phyloP scores from a whole-genome alignment of 2,797 vertebrate genomes.

The Sebastes wilsoni region DNA sequence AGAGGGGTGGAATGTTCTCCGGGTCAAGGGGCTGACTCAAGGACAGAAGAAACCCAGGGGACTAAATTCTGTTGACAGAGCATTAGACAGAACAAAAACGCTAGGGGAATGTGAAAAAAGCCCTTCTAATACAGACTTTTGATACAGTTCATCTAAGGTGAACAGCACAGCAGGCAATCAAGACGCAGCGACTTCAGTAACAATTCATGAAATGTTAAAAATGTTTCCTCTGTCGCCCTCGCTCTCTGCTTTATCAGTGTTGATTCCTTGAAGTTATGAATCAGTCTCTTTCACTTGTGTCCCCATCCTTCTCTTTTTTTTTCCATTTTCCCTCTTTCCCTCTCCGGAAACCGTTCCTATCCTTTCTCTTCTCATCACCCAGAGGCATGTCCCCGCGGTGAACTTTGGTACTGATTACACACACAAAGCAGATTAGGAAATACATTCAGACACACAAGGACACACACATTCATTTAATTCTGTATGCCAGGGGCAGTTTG shows the following conservation, averaged over 20 bases:
- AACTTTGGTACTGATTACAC: constrained; percentile 46
- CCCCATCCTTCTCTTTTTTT: neutral
- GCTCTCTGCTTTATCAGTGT: constrained; percentile 11
- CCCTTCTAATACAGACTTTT: constrained; percentile 4
- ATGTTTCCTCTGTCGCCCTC: constrained; percentile 1
- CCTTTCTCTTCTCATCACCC: constrained; percentile 1
- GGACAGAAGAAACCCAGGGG: neutral
- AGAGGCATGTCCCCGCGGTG: constrained; percentile 17
- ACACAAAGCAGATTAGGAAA: constrained; percentile 39
- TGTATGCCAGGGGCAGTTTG: constrained; percentile 19
- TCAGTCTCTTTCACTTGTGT: neutral
- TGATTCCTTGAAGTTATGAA: constrained; percentile 34
- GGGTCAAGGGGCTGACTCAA: constrained; percentile 10
- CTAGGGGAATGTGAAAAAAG: neutral
- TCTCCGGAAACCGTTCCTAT: constrained; percentile 1
- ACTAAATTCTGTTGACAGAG: constrained; percentile 3
- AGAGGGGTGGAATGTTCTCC: constrained; percentile 3
- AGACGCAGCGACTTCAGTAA: constrained; percentile 23
- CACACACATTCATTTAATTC: neutral
- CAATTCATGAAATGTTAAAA: constrained; percentile 27
- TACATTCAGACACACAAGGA: neutral
- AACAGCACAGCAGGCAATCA: constrained; percentile 7
- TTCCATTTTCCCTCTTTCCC: neutral
- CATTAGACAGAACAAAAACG: neutral
- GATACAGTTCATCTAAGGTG: constrained; percentile 25